phyloP scores from a whole-genome alignment of 2,113 vertebrate genomes.

The Alaudala cheleensis region DNA sequence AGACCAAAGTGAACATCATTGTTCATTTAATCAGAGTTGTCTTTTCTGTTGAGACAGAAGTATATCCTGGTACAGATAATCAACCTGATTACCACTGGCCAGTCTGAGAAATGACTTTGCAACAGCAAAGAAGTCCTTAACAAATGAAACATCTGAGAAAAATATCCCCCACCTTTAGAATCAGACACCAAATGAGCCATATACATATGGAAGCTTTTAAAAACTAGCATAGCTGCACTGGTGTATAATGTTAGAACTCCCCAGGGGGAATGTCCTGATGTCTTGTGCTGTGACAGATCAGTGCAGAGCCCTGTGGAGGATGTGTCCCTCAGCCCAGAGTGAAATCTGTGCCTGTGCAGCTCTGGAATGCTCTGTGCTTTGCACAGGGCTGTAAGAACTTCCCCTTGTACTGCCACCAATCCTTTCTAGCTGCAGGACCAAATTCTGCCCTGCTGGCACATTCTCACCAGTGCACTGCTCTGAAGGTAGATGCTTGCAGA shows the following conservation, averaged over 20 bases:
- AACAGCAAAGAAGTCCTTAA: background rate
- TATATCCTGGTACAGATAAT: background rate
- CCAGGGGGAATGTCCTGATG: background rate
- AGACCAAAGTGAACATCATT: background rate
- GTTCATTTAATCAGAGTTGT: background rate
- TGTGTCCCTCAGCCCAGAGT: accelerated
- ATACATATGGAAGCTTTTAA: background rate
- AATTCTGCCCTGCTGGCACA: background rate
- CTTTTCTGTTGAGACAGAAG: background rate
- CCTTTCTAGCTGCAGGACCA: background rate
- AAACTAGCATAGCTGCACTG: background rate
- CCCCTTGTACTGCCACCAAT: background rate
- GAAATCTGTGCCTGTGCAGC: background rate
- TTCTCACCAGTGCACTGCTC: background rate
- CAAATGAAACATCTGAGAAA: background rate
- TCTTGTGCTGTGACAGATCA: background rate
- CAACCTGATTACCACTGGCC: background rate
- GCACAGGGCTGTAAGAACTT: background rate
- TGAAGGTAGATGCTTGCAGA: background rate
- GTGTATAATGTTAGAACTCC: background rate
- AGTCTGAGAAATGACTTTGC: background rate
- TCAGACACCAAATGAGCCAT: background rate
- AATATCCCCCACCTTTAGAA: background rate
- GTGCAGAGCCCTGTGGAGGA: background rate
- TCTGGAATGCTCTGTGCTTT: accelerated